These are phyloP conservation scores for Acrobasis consociella DNA, from an alignment of 2,888 invertebrate genomes.

Conservation along the genomic window DNA sequence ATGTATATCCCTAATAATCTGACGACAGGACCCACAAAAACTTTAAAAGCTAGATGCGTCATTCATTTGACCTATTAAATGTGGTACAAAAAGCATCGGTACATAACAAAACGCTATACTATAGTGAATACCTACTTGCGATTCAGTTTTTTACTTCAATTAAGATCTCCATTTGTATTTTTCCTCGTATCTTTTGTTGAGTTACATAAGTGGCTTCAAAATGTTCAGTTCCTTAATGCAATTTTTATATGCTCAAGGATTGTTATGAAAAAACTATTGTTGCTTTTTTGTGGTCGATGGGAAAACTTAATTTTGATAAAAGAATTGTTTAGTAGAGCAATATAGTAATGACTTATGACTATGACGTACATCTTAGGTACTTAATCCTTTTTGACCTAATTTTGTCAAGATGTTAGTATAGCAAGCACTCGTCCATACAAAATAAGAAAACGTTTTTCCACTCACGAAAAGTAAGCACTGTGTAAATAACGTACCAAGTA, in stretches of 20 bases:
- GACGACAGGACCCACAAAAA: conserved; percentile 30
- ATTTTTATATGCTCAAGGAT: conserved; percentile 17
- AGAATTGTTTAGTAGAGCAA: background rate
- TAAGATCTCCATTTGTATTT: conserved; percentile 21
- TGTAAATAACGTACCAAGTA: too few relatives aligned
- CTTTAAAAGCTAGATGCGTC: conserved; percentile 47
- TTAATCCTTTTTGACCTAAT: too few relatives aligned
- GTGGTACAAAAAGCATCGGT: conserved; percentile 42
- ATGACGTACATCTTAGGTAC: too few relatives aligned
- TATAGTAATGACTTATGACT: background rate
- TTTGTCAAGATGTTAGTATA: too few relatives aligned
- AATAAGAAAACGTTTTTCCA: too few relatives aligned
- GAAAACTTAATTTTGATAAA: background rate
- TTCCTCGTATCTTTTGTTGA: conserved; percentile 19
- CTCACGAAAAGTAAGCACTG: too few relatives aligned
- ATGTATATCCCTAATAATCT: conserved; percentile 28
- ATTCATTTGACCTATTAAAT: conserved; percentile 66
- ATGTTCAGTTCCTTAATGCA: conserved; percentile 12
- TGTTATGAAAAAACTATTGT: conserved; percentile 7
- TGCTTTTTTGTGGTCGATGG: background rate
- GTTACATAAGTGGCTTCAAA: conserved; percentile 16
- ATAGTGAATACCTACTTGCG: conserved; percentile 23
- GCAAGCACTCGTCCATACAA: too few relatives aligned
- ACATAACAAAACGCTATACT: conserved; percentile 8
- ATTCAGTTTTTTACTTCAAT: conserved; percentile 24